Evolutionary conservation across 2,113 vertebrate species (phyloP).

Genomic region (Nansenia antarctica): DNA sequence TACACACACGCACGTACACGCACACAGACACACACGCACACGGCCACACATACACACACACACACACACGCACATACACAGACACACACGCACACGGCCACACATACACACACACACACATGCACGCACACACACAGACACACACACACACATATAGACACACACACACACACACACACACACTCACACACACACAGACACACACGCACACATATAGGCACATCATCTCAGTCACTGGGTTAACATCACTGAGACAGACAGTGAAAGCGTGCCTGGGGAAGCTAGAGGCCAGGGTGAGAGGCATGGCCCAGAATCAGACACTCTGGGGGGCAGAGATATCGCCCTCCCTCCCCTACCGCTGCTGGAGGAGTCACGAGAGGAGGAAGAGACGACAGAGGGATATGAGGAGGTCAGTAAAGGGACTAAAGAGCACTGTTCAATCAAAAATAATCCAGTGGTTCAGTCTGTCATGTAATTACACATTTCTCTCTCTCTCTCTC

Average conservation of each 20-base stretch:
- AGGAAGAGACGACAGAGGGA: conserved; percentile 37
- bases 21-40: background rate
- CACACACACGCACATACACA: background rate
- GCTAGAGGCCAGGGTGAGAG: conserved; percentile 27
- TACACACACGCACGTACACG: conserved; percentile 25
- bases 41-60: no score
- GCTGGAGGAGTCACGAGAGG: conserved; percentile 17
- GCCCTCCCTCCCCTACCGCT: background rate
- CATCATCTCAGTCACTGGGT: no score
- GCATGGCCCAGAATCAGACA: conserved; percentile 40
- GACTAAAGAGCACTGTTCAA: conserved; percentile 47
- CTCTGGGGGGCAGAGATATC: conserved; percentile 28
- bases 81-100: no score
- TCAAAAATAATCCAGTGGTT: conserved; percentile 52
- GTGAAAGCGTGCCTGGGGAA: background rate
- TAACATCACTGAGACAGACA: background rate
- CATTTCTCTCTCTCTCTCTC: conserved; percentile 52
- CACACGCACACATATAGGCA: conserved; percentile 1
- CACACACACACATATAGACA: no score
- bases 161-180: conserved; percentile 21
- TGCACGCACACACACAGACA: background rate
- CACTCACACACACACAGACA: background rate
- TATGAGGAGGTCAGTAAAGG: conserved; percentile 48
- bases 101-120: no score
- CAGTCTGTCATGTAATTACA: conserved; percentile 64